A percentile compares a stretch with the other conserved stretches of the same genome.
Evolutionary conservation across 2,797 vertebrate species (phyloP).

Genomic region (Geotrypetes seraphini): DNA sequence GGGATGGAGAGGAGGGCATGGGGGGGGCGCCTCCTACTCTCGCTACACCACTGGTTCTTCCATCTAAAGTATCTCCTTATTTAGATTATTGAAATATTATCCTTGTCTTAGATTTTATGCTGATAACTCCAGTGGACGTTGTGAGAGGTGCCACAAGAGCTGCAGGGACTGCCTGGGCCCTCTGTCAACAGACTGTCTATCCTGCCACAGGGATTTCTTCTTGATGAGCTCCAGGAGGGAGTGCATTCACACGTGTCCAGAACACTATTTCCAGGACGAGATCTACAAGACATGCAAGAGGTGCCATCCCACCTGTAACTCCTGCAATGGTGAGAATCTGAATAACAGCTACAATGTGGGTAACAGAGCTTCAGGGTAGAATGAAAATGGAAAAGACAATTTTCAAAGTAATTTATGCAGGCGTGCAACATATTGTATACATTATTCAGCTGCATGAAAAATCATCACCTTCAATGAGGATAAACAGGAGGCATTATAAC

Average conservation of each 20-base stretch:
- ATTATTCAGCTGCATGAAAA: too few species aligned
- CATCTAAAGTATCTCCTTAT: background rate
- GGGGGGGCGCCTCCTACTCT: too few species aligned
- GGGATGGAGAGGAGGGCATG: too few species aligned
- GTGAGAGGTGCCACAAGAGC: slow-evolving; percentile 68
- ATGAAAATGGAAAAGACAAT: too few species aligned
- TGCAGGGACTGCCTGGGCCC: slow-evolving; percentile 67
- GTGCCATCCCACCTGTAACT: slow-evolving; percentile 73
- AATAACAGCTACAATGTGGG: too few species aligned
- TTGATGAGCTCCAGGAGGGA: slow-evolving; percentile 54
- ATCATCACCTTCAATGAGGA: too few species aligned
- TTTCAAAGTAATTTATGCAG: too few species aligned
- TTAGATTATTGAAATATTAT: too few species aligned
- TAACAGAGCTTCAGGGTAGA: too few species aligned
- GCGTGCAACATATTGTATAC: too few species aligned
- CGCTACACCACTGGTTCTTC: too few species aligned
- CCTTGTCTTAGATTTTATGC: slow-evolving; percentile 45
- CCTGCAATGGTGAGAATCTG: slow-evolving; percentile 72
- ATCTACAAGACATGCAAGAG: slow-evolving; percentile 58
- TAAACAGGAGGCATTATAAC: too few species aligned
- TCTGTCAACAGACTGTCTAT: slow-evolving; percentile 54
- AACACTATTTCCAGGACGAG: slow-evolving; percentile 52
- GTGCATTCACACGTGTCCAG: slow-evolving; percentile 69
- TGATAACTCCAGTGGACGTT: slow-evolving; percentile 43
- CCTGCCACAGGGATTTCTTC: slow-evolving; percentile 61